phyloP scores from a whole-genome alignment of 2,113 vertebrate species.

The Cyphomyrus plagiostoma region DNA sequence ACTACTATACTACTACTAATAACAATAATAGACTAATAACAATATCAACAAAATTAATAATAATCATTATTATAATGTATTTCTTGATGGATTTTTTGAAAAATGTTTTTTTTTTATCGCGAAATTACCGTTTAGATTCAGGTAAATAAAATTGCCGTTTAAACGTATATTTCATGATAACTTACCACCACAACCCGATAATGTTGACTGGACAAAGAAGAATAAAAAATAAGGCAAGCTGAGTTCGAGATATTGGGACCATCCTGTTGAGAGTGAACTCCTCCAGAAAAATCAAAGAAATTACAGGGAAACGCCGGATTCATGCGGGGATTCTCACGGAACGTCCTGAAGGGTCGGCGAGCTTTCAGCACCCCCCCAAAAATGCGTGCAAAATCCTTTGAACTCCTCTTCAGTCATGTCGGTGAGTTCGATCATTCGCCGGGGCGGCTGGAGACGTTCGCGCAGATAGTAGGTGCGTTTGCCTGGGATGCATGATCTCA shows the following conservation, averaged over 20 bases:
- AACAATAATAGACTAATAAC: background rate
- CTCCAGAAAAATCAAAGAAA: constrained; percentile 30
- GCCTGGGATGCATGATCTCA: constrained; percentile 50
- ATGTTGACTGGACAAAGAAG: constrained; percentile 88
- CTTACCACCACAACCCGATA: constrained; percentile 93
- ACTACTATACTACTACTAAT: background rate
- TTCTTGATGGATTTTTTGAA: background rate
- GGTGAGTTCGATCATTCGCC: constrained; percentile 48
- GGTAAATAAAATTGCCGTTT: background rate
- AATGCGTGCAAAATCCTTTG: constrained; percentile 41
- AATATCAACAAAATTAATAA: background rate
- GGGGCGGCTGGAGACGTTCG: constrained; percentile 55
- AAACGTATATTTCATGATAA: constrained; percentile 35
- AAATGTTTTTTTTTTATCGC: background rate
- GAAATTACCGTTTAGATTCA: background rate
- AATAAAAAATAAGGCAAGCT: constrained; percentile 82
- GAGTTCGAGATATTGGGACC: constrained; percentile 71
- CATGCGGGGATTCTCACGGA: constrained; percentile 33
- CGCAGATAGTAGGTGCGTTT: constrained; percentile 54
- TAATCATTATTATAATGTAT: background rate
- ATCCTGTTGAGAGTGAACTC: constrained; percentile 57
- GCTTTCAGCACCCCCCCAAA: constrained; percentile 37
- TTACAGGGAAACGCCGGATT: constrained; percentile 37
- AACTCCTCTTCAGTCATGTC: constrained; percentile 48
- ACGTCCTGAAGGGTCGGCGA: constrained; percentile 26